phyloP scores from a whole-genome alignment of 64 coral and sea anemone genomes.

The Catalaphyllia jardinei region DNA sequence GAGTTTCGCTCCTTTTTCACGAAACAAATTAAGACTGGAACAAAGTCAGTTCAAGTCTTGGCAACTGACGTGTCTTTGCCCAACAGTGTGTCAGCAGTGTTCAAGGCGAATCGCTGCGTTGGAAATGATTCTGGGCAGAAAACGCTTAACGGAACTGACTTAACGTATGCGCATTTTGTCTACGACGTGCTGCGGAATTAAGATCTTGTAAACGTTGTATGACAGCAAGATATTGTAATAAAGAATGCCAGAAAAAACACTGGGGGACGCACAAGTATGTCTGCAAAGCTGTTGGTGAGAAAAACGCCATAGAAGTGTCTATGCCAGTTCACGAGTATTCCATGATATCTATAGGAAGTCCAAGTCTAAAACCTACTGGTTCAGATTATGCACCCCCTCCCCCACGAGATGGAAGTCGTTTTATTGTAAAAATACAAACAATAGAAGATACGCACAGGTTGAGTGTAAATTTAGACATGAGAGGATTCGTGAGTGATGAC shows the following conservation, averaged over 20 bases:
- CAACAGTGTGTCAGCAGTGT: neutral
- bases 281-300: conserved; percentile 16
- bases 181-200: neutral
- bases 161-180: neutral
- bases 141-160: neutral
- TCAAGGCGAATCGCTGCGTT: neutral
- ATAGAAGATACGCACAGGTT: neutral
- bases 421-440: conserved; percentile 49
- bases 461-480: neutral
- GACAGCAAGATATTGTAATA: conserved; percentile 51
- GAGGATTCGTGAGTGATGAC: conserved; percentile 3
- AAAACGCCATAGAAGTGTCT: neutral
- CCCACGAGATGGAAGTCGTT: conserved; percentile 9
- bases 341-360: neutral
- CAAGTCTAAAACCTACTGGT: conserved; percentile 14
- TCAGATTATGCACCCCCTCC: neutral
- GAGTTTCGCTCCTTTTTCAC: neutral
- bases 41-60: too few relatives aligned
- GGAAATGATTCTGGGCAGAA: neutral
- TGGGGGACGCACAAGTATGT: conserved; percentile 56
- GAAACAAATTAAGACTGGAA: too few relatives aligned
- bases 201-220: conserved; percentile 33
- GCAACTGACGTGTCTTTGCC: neutral
- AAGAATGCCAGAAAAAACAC: conserved; percentile 47
- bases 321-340: neutral